These are phyloP conservation scores for Barypeithes pellucidus DNA, from an alignment of 2,888 invertebrate species.

Conservation along the genomic window DNA sequence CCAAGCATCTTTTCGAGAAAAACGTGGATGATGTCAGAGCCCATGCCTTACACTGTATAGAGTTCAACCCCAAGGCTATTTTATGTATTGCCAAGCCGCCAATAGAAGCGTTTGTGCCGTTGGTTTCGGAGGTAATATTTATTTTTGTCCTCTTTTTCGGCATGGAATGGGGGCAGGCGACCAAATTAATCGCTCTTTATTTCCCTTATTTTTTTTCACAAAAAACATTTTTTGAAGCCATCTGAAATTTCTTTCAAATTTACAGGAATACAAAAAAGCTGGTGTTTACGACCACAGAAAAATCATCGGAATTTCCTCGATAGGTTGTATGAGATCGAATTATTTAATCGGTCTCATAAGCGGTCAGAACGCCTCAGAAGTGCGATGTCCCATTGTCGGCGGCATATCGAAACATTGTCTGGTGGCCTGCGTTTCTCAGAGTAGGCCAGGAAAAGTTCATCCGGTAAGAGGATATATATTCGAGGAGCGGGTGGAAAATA, in stretches of 20 bases:
- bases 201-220: no score
- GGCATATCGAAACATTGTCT: slow-evolving; percentile 62
- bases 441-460: slow-evolving; percentile 57
- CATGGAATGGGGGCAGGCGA: no score
- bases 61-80: slow-evolving; percentile 66
- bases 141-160: no score
- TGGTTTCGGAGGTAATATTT: slow-evolving; percentile 65
- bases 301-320: slow-evolving; percentile 65
- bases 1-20: slow-evolving; percentile 63
- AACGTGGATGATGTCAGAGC: slow-evolving; percentile 65
- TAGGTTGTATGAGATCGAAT: slow-evolving; percentile 63
- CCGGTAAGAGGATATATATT: no score
- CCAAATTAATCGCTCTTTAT: no score
- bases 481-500: no score
- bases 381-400: slow-evolving; percentile 66
- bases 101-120: slow-evolving; percentile 66
- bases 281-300: slow-evolving; percentile 63
- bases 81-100: slow-evolving; percentile 67
- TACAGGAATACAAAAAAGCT: slow-evolving; percentile 67
- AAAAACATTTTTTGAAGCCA: no score
- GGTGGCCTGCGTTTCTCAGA: slow-evolving; percentile 66
- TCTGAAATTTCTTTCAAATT: no score
- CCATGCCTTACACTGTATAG: slow-evolving; percentile 64
- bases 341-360: slow-evolving; percentile 60
- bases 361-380: slow-evolving; percentile 59